Evolutionary conservation across 2,113 vertebrate genomes (phyloP), one percentile per base, ranked within the genome.

Genomic region (Notarius quadriscutis): DNA sequence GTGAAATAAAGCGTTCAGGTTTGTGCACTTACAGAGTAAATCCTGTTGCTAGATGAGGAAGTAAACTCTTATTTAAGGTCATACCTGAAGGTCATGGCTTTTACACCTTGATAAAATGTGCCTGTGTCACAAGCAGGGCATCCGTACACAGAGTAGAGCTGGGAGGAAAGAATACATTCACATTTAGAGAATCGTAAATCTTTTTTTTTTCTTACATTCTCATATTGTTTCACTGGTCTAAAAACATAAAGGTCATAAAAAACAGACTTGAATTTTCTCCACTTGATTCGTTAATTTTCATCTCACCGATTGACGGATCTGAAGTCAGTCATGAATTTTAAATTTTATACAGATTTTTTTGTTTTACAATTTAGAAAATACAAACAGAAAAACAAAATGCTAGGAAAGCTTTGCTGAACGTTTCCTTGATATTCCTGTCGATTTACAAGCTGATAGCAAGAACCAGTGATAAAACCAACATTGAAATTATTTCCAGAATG

Each of bases 11-110:
- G 1, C 1, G 4, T 0, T 50, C 22, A 53, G 48, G 22, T 51
- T 51, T 12, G 72, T 30, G 77, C 57, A 15, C 22, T 53, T 78
- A 25, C 53, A 55, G 3, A 57, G 57, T 78, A 79, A 27, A 55
- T 17, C 22, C 51, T 53, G 14, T 17, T 55, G 5, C 75, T 55
- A 14, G 20, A 79, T 8, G 27, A 55, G 75, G 77, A 57, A 79
- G 77, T 57, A 30, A 30, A 20, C 53, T 60, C 17, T 22, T 34
- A 81, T 60, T 41, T 30, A 81, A 81, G 8, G 53, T 27, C 9
- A 22, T 92, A 94, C 93, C 91, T 94, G 91, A 93, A 93, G 18
- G 72, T 67, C 12, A 93, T 89, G 5, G 0, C 0, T 34, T 0
- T 1, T 62, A 91, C 85, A 11, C 91, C 91, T 74, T 1, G 15